Evolutionary conservation across 1,140 invertebrate species (phyloP), one percentile per base, ranked within the genome.

Genomic region (Diachasmimorpha longicaudata): DNA sequence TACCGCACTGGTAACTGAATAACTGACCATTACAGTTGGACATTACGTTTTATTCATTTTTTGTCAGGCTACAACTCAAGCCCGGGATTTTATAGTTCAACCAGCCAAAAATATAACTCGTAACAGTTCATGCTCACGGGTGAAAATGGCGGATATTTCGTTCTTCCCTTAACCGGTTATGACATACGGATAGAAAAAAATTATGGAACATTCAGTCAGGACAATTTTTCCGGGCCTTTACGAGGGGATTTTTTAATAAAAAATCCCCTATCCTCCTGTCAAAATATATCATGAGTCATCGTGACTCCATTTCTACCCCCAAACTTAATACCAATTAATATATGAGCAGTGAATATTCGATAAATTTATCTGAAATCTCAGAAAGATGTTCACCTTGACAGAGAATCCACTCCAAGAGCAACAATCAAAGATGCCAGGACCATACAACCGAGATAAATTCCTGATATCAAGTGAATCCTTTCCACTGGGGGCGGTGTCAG

Each of bases 361-460:
- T n/a, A n/a, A n/a, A n/a, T n/a, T n/a, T n/a, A n/a, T n/a, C n/a
- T n/a, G n/a, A n/a, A n/a, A n/a, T n/a, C n/a, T n/a, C 48, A n/a
- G 19, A n/a, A 52, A 19, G 21, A 48, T 55, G 68, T 19, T 86
- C 88, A 96, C 94, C 94, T 93, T 70, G 91, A 91, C 5, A 96
- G 88, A 0, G 95, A 93, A 85, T 98, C 96, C 0, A 98, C 93
- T 36, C 95, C 94, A 14, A 96, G 85, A 4, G 91, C 91, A n/a
- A 98, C 93, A 37, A 96, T 91, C 1, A 95, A 58, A 36, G 93
- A 92, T 0, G 96, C 96, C 0, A 91, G 75, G 0, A 94, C 86
- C 90, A 97, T 96, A 81, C 94, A 96, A 0, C 89, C 91, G 0
- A 97, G 87, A 87, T 96, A 98, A 70, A 97, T 95, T 14, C 95